Percentiles rank a stretch among this genome's conserved stretches.
These are phyloP conservation scores for Plectropomus leopardus DNA, from an alignment of 2,113 vertebrate genomes.

Conservation along the genomic window DNA sequence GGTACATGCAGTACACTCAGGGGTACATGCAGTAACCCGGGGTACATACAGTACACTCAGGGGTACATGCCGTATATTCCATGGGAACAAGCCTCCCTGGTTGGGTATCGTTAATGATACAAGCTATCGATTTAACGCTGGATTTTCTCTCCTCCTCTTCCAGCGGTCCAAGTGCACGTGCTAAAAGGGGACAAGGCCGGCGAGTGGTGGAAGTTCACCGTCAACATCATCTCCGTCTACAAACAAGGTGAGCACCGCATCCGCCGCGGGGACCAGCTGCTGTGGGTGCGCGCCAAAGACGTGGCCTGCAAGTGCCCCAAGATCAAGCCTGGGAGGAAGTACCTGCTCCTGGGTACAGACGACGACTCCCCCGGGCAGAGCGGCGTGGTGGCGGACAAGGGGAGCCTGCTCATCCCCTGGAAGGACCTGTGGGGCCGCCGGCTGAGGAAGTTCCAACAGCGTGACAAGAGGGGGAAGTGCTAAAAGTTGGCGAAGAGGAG, in stretches of 20 bases:
- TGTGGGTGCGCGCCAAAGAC: slow-evolving; percentile 97
- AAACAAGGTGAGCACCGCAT: slow-evolving; percentile 96
- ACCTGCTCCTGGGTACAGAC: slow-evolving; percentile 93
- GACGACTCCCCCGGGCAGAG: slow-evolving; percentile 96
- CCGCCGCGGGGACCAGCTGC: slow-evolving; percentile 95
- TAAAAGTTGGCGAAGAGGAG: slow-evolving; percentile 86
- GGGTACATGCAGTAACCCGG: no score
- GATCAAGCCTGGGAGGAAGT: slow-evolving; percentile 96
- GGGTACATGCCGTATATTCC: no score
- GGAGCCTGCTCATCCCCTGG: slow-evolving; percentile 98
- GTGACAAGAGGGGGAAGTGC: slow-evolving; percentile 99
- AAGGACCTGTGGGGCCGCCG: slow-evolving; percentile 97
- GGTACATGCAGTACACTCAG: no score
- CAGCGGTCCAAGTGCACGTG: slow-evolving; percentile 96
- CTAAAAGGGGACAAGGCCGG: slow-evolving; percentile 95
- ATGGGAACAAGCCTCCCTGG: neutral
- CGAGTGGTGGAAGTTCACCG: slow-evolving; percentile 99
- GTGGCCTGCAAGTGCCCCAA: slow-evolving; percentile 97
- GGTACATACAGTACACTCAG: no score
- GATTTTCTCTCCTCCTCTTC: slow-evolving; percentile 18
- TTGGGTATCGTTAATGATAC: neutral
- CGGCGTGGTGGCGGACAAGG: slow-evolving; percentile 97
- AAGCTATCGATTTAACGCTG: neutral
- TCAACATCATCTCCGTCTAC: slow-evolving; percentile 98
- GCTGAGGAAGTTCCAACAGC: slow-evolving; percentile 98